These are phyloP conservation scores for Lipotes vexillifer DNA, from an alignment of 2,113 vertebrate species.

Conservation along the genomic window DNA sequence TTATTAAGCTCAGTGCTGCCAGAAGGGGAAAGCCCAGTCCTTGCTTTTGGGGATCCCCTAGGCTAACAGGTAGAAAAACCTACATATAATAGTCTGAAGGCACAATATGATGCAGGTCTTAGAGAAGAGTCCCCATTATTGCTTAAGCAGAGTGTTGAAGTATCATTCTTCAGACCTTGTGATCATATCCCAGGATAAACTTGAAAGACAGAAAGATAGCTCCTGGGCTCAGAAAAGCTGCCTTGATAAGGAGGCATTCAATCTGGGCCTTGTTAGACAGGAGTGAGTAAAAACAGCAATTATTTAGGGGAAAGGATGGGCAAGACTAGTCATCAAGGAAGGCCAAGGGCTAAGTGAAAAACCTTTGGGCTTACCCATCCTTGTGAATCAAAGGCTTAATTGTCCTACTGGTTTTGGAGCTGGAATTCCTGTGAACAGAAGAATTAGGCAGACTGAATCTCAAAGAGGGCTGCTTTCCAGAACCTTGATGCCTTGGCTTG, in stretches of 20 bases:
- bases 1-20: not conserved
- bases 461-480: not conserved
- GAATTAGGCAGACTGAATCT: not conserved
- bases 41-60: not conserved
- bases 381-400: not conserved
- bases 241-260: not conserved
- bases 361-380: not conserved
- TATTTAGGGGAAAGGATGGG: not conserved
- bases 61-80: not conserved
- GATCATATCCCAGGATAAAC: not conserved
- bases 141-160: not conserved
- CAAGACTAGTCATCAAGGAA: not conserved
- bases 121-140: not conserved
- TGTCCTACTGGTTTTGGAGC: not conserved
- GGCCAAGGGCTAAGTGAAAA: not conserved
- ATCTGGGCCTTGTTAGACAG: not conserved
- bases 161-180: not conserved
- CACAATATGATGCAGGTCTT: not conserved
- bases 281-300: not conserved
- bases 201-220: conserved; percentile 19
- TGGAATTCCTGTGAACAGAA: not conserved
- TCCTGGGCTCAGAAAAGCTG: not conserved
- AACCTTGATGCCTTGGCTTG: not conserved
- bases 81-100: not conserved
- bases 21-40: not conserved